Conservation (phyloP, 1,140 invertebrate genomes). For the Trichomalopsis sarcophagae region DNA sequence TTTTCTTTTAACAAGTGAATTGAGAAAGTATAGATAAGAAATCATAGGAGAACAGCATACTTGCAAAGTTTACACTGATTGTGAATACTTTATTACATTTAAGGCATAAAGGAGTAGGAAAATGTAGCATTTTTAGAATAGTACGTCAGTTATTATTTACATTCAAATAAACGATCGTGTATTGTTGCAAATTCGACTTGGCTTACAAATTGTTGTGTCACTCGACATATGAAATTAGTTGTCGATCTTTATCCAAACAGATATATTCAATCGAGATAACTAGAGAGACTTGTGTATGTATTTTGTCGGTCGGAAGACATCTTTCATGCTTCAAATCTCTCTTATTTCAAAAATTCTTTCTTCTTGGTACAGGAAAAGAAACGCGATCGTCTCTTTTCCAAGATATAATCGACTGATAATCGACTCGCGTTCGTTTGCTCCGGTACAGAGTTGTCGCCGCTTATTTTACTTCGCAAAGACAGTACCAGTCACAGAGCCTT, state of each 20-base stretch:
- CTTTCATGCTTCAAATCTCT: neutral
- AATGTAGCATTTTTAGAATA: constrained; percentile 41
- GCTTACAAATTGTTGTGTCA: constrained; percentile 55
- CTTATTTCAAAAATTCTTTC: neutral
- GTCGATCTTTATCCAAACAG: neutral
- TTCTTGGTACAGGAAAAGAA: neutral
- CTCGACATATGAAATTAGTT: neutral
- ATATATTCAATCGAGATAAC: neutral
- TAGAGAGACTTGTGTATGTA: constrained; percentile 13
- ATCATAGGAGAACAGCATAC: constrained; percentile 5
- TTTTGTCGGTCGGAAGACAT: constrained; percentile 25
- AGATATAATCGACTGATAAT: neutral
- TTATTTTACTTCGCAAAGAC: neutral
- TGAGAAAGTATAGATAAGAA: neutral
- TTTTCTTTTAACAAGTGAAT: no score
- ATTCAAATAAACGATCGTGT: constrained; percentile 70
- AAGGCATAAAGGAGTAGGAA: constrained; percentile 44
- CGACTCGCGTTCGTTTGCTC: neutral
- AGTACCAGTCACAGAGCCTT: neutral
- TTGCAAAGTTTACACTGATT: constrained; percentile 38
- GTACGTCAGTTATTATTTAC: constrained; percentile 54
- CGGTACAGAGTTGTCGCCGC: neutral
- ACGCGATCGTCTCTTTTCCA: neutral
- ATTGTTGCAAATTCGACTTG: constrained; percentile 71
- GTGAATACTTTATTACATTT: constrained; percentile 44